Conservation (phyloP, 2,113 vertebrate genomes). For the Protobothrops flavoviridis region DNA sequence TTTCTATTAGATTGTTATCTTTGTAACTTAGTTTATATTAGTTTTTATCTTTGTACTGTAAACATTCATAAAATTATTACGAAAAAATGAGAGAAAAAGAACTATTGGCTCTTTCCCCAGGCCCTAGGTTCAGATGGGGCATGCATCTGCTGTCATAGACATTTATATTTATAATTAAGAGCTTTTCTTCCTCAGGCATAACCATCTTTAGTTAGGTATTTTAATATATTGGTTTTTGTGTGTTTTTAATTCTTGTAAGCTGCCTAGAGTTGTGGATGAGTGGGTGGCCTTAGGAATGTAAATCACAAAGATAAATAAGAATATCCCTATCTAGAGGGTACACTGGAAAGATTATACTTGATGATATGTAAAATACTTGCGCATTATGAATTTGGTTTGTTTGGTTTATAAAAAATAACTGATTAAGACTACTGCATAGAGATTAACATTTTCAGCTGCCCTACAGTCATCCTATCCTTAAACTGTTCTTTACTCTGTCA, state of each 20-base stretch:
- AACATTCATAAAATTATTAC: background rate
- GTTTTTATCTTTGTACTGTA: background rate
- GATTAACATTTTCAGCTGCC: background rate
- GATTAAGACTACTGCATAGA: background rate
- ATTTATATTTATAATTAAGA: background rate
- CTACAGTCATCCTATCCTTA: background rate
- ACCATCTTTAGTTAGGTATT: background rate
- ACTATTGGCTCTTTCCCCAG: background rate
- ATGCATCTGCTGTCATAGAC: background rate
- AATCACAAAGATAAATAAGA: background rate
- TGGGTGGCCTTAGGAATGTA: background rate
- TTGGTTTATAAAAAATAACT: background rate
- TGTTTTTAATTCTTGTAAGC: background rate
- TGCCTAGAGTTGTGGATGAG: background rate
- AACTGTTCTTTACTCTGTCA: background rate
- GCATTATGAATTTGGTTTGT: background rate
- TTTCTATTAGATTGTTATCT: background rate
- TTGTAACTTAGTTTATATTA: background rate
- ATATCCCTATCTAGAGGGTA: background rate
- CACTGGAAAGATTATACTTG: background rate
- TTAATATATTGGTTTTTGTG: background rate
- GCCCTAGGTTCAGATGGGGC: background rate
- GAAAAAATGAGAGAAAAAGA: background rate
- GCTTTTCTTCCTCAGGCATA: background rate
- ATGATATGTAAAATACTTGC: background rate